phyloP scores from a whole-genome alignment of 2,113 vertebrate genomes.

The Cyanistes caeruleus region DNA sequence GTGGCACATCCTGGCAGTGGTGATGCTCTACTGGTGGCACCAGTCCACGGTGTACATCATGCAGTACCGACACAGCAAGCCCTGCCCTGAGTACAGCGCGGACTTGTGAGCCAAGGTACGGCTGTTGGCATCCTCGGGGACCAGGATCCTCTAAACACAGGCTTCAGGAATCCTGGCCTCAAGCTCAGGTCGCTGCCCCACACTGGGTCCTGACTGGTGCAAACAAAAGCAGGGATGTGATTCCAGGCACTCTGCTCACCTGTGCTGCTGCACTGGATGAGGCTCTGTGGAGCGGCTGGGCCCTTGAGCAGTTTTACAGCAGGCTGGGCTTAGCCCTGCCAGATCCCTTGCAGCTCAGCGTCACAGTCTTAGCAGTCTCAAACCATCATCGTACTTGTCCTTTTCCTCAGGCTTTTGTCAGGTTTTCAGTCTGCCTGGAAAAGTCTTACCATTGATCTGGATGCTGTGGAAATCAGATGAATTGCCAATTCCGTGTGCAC shows the following conservation, averaged over 20 bases:
- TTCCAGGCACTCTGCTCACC: not conserved
- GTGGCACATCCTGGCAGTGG: conserved; percentile 92
- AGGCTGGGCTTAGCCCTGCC: not conserved
- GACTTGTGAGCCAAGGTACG: conserved; percentile 71
- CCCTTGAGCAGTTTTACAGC: not conserved
- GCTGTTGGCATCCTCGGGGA: not conserved
- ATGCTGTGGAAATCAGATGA: not conserved
- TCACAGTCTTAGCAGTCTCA: not conserved
- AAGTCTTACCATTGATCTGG: not conserved
- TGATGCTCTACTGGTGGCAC: conserved; percentile 99
- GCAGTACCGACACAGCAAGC: conserved; percentile 88
- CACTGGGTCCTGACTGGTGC: not conserved
- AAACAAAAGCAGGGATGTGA: not conserved
- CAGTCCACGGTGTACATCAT: conserved; percentile 90
- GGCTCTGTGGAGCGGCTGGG: not conserved
- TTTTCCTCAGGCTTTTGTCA: not conserved
- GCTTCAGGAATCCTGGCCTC: not conserved
- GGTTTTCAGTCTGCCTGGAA: not conserved
- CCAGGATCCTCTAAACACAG: not conserved
- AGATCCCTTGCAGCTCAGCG: not conserved
- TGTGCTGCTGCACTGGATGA: not conserved
- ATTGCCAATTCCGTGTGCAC: accelerated
- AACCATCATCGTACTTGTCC: not conserved
- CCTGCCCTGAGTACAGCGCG: conserved; percentile 77
- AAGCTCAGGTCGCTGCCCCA: not conserved